Evolutionary conservation across 1,140 invertebrate genomes (phyloP), one percentile per base, ranked within the genome.

Genomic region (Alviniconcha marisindica): DNA sequence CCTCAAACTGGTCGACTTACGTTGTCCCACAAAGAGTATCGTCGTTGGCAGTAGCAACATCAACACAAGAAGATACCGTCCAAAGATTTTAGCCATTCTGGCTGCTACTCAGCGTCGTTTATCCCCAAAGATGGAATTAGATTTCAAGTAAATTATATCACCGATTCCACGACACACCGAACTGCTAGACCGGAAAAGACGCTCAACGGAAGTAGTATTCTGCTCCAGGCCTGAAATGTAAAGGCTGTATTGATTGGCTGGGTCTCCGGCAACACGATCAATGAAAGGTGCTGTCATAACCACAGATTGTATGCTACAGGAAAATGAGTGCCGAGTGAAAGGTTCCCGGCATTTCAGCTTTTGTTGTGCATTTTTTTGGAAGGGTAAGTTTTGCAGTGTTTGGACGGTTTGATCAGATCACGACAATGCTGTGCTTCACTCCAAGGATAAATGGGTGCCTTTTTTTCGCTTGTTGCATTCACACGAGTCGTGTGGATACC

Each of bases 281-380:
- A 71, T 71, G 69, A 71, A 28, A 71, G 14, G 24, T 21, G 69
- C 69, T 40, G 69, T 40, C 36, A 40, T 71, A 40, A 71, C 69
- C 69, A 71, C 69, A 40, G 69, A 14, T 38, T 71, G 69, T 40
- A 36, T 71, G 33, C 69, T 36, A 71, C 44, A 71, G 69, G 69
- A 71, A 71, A 71, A 71, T 71, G 69, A 71, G 36, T 71, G 69
- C 69, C 24, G 24, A 71, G 69, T 33, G 40, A 15, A 71, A 71
- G 69, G 69, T 40, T 42, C 69, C 69, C 69, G 69, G 69, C 69
- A 71, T 71, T 71, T 71, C 69, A 71, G 12, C 38, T 71, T 71
- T 71, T 21, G 33, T 31, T 71, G 69, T 71, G 69, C 69, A 40
- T 71, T 71, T 71, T 71, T 71, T 71, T 71, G 33, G 24, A 71